Evolutionary conservation across 2,113 vertebrate genomes (phyloP).

Genomic region (Eudyptes chrysolophus): DNA sequence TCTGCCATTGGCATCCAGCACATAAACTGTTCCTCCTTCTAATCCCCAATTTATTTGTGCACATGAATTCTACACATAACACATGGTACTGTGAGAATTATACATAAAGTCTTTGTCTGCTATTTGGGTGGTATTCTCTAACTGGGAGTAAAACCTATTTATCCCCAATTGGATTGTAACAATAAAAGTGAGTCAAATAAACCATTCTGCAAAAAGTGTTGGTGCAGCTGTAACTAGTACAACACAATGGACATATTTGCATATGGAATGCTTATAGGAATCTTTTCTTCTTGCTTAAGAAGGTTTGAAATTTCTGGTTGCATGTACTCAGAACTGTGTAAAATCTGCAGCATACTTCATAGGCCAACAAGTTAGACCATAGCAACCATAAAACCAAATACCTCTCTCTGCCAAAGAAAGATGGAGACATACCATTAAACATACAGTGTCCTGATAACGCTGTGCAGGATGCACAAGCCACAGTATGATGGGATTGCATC

Average conservation of each 20-base stretch:
- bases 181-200: background rate
- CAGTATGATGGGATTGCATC: background rate
- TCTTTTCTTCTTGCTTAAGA: background rate
- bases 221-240: background rate
- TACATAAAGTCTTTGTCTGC: background rate
- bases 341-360: background rate
- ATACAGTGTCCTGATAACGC: accelerated
- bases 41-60: background rate
- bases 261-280: background rate
- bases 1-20: background rate
- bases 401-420: background rate
- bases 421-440: background rate
- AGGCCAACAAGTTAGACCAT: background rate
- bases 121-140: background rate
- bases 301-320: background rate
- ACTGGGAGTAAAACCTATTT: background rate
- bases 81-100: background rate
- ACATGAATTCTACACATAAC: background rate
- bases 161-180: background rate
- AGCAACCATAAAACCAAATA: background rate
- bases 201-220: background rate
- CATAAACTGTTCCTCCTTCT: background rate
- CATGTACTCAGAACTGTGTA: background rate
- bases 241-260: background rate
- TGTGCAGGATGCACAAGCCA: background rate